Percentiles rank a stretch among this genome's conserved stretches.
These are phyloP conservation scores for Ptychodera flava DNA, from an alignment of 35 echinoderm and acorn worm genomes.

Conservation along the genomic window DNA sequence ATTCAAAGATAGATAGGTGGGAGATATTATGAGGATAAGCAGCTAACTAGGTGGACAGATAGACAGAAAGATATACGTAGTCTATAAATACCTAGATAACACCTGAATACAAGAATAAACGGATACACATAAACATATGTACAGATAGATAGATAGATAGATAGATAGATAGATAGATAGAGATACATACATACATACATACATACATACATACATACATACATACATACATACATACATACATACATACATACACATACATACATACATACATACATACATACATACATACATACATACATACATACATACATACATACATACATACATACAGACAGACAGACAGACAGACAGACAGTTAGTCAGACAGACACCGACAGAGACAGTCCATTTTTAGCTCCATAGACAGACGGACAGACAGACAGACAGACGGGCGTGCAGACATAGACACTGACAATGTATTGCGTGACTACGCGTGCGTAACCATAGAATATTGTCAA, in stretches of 20 bases:
- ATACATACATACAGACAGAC: neutral
- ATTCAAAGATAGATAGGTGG: no score
- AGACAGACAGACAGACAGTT: neutral
- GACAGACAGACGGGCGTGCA: neutral
- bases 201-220: slow-evolving; percentile 2
- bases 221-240: neutral
- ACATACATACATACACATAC: slow-evolving; percentile 1
- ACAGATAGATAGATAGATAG: no score
- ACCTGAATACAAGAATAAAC: no score
- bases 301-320: neutral
- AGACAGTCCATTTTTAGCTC: neutral
- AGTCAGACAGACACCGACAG: neutral
- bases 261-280: slow-evolving; percentile 2
- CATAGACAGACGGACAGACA: neutral
- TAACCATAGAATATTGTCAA: no score
- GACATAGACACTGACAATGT: neutral
- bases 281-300: neutral
- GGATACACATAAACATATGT: no score
- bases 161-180: neutral
- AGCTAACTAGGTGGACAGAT: no score
- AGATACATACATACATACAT: no score
- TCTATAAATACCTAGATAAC: no score
- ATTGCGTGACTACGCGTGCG: no score
- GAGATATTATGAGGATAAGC: no score
- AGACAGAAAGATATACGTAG: no score